Percentiles rank a stretch among this genome's conserved stretches.
Evolutionary conservation across 2,888 invertebrate species (phyloP).

Genomic region (Erebia ligea): DNA sequence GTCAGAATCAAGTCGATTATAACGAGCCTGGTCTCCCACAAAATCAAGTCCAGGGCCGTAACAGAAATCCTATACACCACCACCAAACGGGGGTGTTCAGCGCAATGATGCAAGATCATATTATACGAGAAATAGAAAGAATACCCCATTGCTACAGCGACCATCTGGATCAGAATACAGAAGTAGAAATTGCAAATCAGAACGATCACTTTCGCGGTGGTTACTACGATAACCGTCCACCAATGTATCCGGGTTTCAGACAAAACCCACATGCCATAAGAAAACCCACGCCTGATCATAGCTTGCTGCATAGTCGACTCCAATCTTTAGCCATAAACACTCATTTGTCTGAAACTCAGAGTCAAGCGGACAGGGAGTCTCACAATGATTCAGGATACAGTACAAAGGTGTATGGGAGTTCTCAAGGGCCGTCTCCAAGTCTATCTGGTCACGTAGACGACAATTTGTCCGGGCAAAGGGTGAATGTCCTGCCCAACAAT

Average conservation of each 20-base stretch:
- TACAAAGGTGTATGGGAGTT: constrained; percentile 91
- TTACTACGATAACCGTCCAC: constrained; percentile 70
- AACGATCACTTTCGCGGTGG: constrained; percentile 70
- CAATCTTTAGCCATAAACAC: constrained; percentile 79
- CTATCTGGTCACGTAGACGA: constrained; percentile 84
- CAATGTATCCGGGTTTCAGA: constrained; percentile 58
- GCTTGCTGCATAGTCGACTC: constrained; percentile 71
- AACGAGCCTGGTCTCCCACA: constrained; percentile 64
- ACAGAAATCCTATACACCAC: constrained; percentile 72
- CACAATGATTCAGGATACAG: constrained; percentile 94
- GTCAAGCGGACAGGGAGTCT: constrained; percentile 84
- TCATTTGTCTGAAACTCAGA: constrained; percentile 74
- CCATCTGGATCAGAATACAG: constrained; percentile 74
- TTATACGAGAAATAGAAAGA: constrained; percentile 77
- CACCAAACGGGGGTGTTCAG: constrained; percentile 75
- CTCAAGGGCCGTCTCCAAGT: constrained; percentile 90
- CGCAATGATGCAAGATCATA: constrained; percentile 81
- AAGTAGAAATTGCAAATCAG: constrained; percentile 76
- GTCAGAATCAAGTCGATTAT: constrained; percentile 62
- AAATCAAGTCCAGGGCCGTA: constrained; percentile 63
- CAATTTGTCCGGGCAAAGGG: constrained; percentile 69
- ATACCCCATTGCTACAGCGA: constrained; percentile 79
- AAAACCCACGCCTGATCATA: constrained; percentile 71
- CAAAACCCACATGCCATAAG: constrained; percentile 54
- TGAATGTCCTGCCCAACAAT: constrained; percentile 60